Evolutionary conservation across 2,797 vertebrate genomes (phyloP).

Genomic region (Pseudopleuronectes americanus): DNA sequence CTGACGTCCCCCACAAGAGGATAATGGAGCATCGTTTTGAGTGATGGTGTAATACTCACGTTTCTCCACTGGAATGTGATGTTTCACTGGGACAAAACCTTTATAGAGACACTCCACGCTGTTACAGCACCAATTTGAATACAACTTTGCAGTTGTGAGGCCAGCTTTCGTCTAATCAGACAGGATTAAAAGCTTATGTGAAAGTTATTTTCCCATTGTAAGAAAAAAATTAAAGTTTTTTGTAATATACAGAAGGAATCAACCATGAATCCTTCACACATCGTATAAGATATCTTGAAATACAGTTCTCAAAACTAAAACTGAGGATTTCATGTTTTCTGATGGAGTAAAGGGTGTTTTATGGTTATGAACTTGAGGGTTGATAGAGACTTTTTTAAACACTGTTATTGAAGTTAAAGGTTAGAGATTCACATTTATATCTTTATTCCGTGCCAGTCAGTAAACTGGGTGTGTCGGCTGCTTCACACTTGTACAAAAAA

Average conservation of each 20-base stretch:
- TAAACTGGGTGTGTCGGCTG: too few species aligned
- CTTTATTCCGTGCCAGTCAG: too few species aligned
- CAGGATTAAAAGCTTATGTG: neutral
- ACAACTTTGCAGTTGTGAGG: neutral
- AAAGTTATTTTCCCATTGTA: too few species aligned
- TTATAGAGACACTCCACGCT: neutral
- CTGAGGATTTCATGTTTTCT: neutral
- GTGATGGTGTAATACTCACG: slow-evolving; percentile 3
- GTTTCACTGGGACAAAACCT: slow-evolving; percentile 35
- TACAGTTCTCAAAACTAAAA: neutral
- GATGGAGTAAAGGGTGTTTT: neutral
- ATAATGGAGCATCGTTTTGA: neutral
- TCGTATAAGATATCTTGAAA: neutral
- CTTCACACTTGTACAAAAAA: neutral
- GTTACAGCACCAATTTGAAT: neutral
- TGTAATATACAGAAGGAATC: neutral
- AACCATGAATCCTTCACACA: neutral
- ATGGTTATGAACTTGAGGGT: neutral
- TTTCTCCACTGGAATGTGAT: slow-evolving; percentile 51
- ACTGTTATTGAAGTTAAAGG: too few species aligned
- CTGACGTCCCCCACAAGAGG: neutral
- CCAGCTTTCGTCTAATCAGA: neutral
- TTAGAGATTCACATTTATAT: too few species aligned
- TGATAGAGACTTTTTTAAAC: too few species aligned
- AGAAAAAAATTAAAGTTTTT: too few species aligned